Conservation (phyloP, 2,888 invertebrate species). For the Phymatocera aterrima region DNA sequence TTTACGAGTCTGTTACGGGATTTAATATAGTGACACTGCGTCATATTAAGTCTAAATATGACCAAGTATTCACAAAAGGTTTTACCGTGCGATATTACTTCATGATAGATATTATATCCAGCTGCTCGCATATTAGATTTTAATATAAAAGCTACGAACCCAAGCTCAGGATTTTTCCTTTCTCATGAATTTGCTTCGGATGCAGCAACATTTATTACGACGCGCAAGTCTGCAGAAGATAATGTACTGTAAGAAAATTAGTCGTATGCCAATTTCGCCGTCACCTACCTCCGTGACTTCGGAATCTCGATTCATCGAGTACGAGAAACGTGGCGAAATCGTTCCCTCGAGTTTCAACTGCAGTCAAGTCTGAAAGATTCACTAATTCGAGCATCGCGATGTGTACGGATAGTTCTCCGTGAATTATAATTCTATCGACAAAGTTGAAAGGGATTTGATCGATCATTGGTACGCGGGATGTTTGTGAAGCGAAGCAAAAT, state of each 20-base stretch:
- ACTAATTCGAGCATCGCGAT: too few species aligned
- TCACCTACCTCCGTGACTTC: not conserved
- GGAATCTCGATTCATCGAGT: not conserved
- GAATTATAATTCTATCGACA: not conserved
- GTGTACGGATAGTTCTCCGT: too few species aligned
- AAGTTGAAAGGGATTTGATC: not conserved
- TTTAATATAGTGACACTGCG: conserved; percentile 36
- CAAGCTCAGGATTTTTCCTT: conserved; percentile 59
- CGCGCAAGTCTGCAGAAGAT: conserved; percentile 28
- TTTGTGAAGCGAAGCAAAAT: not conserved
- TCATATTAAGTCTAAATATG: conserved; percentile 62
- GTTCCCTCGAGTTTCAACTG: too few species aligned
- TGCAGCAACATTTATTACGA: conserved; percentile 63
- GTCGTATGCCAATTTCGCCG: not conserved
- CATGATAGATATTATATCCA: conserved; percentile 66
- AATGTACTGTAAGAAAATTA: conserved; percentile 16
- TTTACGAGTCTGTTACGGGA: conserved; percentile 12
- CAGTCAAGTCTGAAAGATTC: too few species aligned
- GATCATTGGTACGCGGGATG: not conserved
- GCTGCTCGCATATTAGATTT: conserved; percentile 63
- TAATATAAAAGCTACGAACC: conserved; percentile 64
- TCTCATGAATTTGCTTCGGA: conserved; percentile 63
- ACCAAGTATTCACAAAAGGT: conserved; percentile 63
- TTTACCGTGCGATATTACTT: conserved; percentile 66
- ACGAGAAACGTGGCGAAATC: too few species aligned